Conservation (phyloP, 2,113 vertebrate species). For the Sula dactylatra region DNA sequence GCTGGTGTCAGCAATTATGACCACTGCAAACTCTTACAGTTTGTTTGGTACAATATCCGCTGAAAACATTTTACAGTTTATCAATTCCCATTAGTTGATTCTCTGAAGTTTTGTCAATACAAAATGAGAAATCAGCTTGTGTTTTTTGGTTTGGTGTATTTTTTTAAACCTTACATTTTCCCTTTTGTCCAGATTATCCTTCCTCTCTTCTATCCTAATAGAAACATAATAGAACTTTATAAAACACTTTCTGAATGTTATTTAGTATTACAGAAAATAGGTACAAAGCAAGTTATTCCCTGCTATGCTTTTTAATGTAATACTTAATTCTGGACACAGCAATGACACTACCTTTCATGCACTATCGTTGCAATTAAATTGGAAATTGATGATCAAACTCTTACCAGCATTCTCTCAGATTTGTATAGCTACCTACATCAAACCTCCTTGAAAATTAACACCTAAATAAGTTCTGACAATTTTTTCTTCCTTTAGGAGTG, state of each 20-base stretch:
- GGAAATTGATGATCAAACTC: not conserved
- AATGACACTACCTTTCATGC: accelerated
- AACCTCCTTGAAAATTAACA: not conserved
- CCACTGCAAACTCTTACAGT: not conserved
- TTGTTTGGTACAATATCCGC: not conserved
- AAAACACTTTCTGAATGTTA: not conserved
- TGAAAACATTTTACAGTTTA: not conserved
- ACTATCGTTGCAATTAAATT: not conserved
- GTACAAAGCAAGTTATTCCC: not conserved
- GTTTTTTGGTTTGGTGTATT: not conserved
- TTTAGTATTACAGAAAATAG: not conserved
- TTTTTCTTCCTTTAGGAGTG: not conserved
- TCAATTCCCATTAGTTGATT: not conserved
- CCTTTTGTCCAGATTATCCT: not conserved
- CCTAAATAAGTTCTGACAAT: not conserved
- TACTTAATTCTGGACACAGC: not conserved
- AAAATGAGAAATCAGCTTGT: not conserved
- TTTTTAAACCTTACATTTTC: not conserved
- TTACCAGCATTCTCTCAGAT: no score
- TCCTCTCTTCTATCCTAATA: not conserved
- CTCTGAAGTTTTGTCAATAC: not conserved
- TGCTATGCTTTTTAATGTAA: not conserved
- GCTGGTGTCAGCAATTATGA: not conserved
- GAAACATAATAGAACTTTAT: not conserved
- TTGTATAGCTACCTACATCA: not conserved